Conservation (phyloP, 2,888 invertebrate species). For the Sarcophaga caerulescens region DNA sequence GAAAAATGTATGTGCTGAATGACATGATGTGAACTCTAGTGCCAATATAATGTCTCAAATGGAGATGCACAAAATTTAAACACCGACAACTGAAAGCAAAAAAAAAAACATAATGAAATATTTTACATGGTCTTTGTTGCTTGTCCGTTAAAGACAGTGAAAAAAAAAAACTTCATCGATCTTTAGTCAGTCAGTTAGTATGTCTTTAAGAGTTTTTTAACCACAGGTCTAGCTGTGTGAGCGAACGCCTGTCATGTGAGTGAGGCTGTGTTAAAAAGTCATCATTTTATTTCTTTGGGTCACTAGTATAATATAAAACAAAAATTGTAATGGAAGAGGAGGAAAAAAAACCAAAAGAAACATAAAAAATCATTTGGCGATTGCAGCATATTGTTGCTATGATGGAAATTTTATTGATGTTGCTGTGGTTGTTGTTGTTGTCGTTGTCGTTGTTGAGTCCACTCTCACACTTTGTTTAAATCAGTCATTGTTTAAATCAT, state of each 20-base stretch:
- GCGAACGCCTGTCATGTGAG: constrained; percentile 42
- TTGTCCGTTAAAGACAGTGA: not conserved
- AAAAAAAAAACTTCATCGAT: constrained; percentile 51
- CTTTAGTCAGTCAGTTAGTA: constrained; percentile 22
- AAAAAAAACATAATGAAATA: constrained; percentile 1
- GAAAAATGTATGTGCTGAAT: constrained; percentile 19
- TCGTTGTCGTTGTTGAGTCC: constrained; percentile 31
- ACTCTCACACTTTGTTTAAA: constrained; percentile 65
- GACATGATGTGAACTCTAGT: constrained; percentile 65
- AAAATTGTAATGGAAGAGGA: not conserved
- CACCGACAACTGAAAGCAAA: not conserved
- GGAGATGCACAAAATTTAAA: constrained; percentile 35
- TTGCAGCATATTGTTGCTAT: constrained; percentile 25
- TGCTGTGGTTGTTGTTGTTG: constrained; percentile 1
- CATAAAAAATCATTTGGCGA: constrained; percentile 20
- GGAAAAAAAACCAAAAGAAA: constrained; percentile 25
- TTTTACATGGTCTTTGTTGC: constrained; percentile 42
- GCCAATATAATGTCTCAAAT: constrained; percentile 50
- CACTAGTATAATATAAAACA: constrained; percentile 70
- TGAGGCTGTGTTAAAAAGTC: constrained; percentile 64
- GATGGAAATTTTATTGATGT: not conserved
- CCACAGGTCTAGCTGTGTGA: constrained; percentile 20
- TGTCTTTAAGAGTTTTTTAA: constrained; percentile 4
- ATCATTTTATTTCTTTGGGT: constrained; percentile 77
- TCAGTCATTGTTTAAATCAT: constrained; percentile 66